phyloP scores from a whole-genome alignment of 2,888 invertebrate species.

The Amaurobius ferox region DNA sequence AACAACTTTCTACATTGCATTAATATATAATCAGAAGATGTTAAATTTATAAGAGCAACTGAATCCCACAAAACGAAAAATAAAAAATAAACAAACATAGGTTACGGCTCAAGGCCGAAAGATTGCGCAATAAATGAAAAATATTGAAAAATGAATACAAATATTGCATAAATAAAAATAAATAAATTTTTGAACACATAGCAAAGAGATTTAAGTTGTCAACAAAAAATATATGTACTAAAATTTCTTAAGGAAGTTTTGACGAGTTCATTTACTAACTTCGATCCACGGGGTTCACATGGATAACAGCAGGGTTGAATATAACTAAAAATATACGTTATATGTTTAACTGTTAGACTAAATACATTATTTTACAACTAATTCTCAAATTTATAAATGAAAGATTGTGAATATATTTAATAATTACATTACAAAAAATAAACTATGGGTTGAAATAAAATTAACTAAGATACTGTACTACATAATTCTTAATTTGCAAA shows the following conservation, averaged over 20 bases:
- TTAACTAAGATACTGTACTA: background rate
- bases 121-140: background rate
- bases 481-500: slow-evolving; percentile 28
- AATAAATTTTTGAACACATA: no score
- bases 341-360: background rate
- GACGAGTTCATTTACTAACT: no score
- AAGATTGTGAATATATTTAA: background rate
- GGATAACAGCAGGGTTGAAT: slow-evolving; percentile 38
- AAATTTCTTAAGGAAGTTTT: no score
- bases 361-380: background rate
- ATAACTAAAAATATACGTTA: background rate
- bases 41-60: no score
- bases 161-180: background rate
- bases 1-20: no score
- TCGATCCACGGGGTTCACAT: slow-evolving; percentile 44
- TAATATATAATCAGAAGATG: no score
- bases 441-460: background rate
- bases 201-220: no score
- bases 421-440: background rate
- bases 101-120: background rate
- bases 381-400: background rate
- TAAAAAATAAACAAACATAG: background rate
- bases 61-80: no score
- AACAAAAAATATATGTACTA: no score
- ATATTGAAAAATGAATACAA: background rate